A percentile compares a stretch with the other conserved stretches of the same genome.
These are phyloP conservation scores for Limonius californicus DNA, from an alignment of 1,140 invertebrate genomes.

Conservation along the genomic window DNA sequence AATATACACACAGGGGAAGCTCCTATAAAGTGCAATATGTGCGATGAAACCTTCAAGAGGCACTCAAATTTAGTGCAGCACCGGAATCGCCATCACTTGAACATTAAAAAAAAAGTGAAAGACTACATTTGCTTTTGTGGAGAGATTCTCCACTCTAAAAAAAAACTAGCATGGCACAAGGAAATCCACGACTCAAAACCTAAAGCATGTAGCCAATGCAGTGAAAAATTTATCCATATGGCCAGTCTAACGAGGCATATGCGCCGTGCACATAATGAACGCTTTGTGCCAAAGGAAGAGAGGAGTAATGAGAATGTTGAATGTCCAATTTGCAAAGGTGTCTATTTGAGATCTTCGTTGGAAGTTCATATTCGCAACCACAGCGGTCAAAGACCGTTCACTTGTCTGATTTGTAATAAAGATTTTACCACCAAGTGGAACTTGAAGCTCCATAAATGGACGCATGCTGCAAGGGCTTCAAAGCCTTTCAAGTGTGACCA, in stretches of 20 bases:
- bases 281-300: constrained; percentile 62
- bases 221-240: constrained; percentile 77
- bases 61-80: constrained; percentile 85
- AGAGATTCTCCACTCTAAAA: constrained; percentile 75
- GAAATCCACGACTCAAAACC: constrained; percentile 79
- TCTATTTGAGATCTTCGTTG: constrained; percentile 73
- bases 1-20: constrained; percentile 77
- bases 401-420: constrained; percentile 80
- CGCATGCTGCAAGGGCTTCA: constrained; percentile 74
- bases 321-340: constrained; percentile 75
- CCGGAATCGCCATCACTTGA: constrained; percentile 65
- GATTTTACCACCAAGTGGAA: constrained; percentile 86
- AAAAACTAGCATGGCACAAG: constrained; percentile 78
- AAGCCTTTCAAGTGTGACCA: constrained; percentile 83
- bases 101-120: constrained; percentile 63
- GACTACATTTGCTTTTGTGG: constrained; percentile 81
- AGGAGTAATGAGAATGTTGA: constrained; percentile 66
- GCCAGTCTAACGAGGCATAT: constrained; percentile 80
- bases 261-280: constrained; percentile 71
- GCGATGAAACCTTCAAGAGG: constrained; percentile 76
- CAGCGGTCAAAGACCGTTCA: constrained; percentile 67
- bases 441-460: constrained; percentile 82
- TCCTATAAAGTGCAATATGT: constrained; percentile 76
- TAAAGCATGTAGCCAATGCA: constrained; percentile 77
- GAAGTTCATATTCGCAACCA: constrained; percentile 78